These are phyloP conservation scores for Dasysyrphus tricinctus DNA, from an alignment of 2,888 invertebrate genomes.

Conservation along the genomic window DNA sequence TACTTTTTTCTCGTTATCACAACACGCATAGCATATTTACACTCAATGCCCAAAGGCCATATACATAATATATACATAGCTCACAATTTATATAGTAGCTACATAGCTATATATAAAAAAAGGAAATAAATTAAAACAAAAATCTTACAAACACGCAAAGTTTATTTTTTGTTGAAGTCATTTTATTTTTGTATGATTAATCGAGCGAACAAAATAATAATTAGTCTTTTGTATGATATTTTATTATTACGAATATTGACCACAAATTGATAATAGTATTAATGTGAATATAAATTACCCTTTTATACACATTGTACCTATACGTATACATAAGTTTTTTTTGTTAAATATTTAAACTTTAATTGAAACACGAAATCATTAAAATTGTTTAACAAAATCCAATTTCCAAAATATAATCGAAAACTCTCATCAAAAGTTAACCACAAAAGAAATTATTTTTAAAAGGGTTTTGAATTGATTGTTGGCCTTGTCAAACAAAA, in stretches of 20 bases:
- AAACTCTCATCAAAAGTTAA: no score
- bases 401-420: no score
- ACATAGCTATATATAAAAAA: neutral
- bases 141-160: constrained; percentile 24
- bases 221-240: neutral
- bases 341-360: neutral
- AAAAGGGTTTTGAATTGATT: no score
- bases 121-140: constrained; percentile 10
- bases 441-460: no score
- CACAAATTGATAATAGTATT: neutral
- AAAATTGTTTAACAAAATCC: no score
- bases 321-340: neutral
- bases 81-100: neutral
- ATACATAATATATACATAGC: no score
- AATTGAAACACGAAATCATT: no score
- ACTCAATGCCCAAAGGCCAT: neutral
- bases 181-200: constrained; percentile 4
- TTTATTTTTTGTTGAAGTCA: neutral
- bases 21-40: constrained; percentile 13
- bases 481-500: no score
- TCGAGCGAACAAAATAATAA: neutral
- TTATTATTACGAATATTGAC: neutral
- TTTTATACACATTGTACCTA: neutral
- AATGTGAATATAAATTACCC: neutral
- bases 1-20: neutral